These are phyloP conservation scores for Therioaphis trifolii DNA, from an alignment of 2,888 invertebrate species.

Conservation along the genomic window DNA sequence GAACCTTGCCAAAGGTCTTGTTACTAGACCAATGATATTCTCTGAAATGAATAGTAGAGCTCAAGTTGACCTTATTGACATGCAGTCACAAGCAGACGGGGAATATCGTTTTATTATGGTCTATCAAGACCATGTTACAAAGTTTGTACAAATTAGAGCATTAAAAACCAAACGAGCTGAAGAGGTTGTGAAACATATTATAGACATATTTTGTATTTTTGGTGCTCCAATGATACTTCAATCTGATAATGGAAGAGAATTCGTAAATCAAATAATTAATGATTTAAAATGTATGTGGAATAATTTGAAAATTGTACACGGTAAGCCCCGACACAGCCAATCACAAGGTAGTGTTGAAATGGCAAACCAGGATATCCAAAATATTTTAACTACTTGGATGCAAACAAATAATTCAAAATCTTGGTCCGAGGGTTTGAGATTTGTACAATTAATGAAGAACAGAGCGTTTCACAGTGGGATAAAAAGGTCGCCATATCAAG, in stretches of 20 bases:
- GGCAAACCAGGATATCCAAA: neutral
- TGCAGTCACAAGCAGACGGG: slow-evolving; percentile 67
- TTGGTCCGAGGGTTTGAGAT: neutral
- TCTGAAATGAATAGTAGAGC: slow-evolving; percentile 64
- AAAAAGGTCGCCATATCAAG: neutral
- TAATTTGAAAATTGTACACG: neutral
- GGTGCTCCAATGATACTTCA: slow-evolving; percentile 65
- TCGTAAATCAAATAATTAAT: slow-evolving; percentile 57
- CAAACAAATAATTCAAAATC: slow-evolving; percentile 15
- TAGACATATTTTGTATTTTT: slow-evolving; percentile 64
- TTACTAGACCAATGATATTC: slow-evolving; percentile 8
- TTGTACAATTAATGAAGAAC: slow-evolving; percentile 8
- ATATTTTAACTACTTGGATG: neutral
- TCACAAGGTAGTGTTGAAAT: neutral
- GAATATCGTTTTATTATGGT: slow-evolving; percentile 68
- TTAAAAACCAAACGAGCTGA: slow-evolving; percentile 66
- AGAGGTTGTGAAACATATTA: slow-evolving; percentile 67
- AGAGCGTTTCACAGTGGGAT: neutral
- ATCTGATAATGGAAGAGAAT: slow-evolving; percentile 66
- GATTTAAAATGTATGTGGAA: neutral
- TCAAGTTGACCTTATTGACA: slow-evolving; percentile 68
- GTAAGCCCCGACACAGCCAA: too few relatives aligned
- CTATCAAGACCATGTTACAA: slow-evolving; percentile 68
- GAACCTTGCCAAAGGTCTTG: slow-evolving; percentile 52
- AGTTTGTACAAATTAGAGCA: slow-evolving; percentile 68